Base-by-base conservation (phyloP, 1,140 invertebrate species). In the Melanaphis sacchari region DNA sequence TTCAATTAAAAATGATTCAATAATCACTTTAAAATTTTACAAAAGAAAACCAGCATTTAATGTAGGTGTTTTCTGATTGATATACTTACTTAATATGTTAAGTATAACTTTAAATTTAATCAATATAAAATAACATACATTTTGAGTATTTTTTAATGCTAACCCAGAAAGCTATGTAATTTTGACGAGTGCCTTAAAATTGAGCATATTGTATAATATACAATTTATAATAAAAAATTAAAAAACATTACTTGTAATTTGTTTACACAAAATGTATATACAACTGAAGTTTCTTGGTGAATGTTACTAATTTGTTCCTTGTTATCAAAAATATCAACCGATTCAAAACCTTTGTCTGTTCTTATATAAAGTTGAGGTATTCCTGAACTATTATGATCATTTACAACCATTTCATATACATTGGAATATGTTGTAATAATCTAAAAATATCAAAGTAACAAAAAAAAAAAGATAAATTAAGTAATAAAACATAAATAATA, bases 171-270 rank as follows among this genome's bases (percentile, higher is more conserved):
- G 31, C 54, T 59, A 59, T n/a, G 15, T 76, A 76, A 66, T 66
- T 66, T 76, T 76, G 11, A 76, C 21, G 31, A 76, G 8, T 84
- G 1, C 3, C 38, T 84, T 84, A 41, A 38, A 84, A 41, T 84
- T 84, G 40, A 40, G 41, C 9, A 40, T 21, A 52, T n/a, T 89
- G 66, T 38, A 59, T 18, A 22, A 43, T 41, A 90, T 24, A 90
- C 21, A 22, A n/a, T 22, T 76, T 91, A 11, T 3, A 92, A 92
- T 52, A 41, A 22, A 54, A 85, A 21, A 40, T 2, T 52, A 41
- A 22, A 54, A 85, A 21, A 40, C 5, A 52, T 93, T 85, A 93
- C 91, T 66, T 93, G 91, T 52, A 93, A 93, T 93, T 93, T 93
- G 11, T 85, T 85, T 22, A 85, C 1, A 93, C 91, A 93, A 85